Conservation (phyloP, 1,140 invertebrate genomes). For the Ostrea denselamellosa region DNA sequence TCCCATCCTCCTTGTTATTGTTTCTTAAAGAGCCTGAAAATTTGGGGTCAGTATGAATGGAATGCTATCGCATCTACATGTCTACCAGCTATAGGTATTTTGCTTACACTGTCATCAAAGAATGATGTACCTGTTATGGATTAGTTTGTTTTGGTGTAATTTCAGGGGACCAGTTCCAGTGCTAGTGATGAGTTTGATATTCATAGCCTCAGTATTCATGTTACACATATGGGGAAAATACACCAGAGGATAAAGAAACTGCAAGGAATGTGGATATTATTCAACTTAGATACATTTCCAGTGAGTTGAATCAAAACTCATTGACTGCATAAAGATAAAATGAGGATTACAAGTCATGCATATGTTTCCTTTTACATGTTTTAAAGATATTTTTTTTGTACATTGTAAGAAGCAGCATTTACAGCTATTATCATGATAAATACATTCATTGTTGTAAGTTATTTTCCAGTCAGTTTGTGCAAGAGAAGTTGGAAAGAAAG, state of each 20-base stretch:
- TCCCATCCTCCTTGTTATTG: too few relatives aligned
- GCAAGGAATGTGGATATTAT: not conserved
- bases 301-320: conserved; percentile 1
- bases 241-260: conserved; percentile 87
- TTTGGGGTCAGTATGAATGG: not conserved
- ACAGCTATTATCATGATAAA: not conserved
- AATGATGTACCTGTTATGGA: too few relatives aligned
- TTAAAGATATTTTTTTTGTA: not conserved
- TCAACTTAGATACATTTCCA: conserved; percentile 1
- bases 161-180: conserved; percentile 98
- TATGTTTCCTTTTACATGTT: not conserved
- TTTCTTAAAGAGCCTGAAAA: too few relatives aligned
- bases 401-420: not conserved
- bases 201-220: conserved; percentile 99
- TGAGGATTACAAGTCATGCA: not conserved
- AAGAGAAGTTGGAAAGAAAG: not conserved
- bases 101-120: too few relatives aligned
- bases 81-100: too few relatives aligned
- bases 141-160: conserved; percentile 78
- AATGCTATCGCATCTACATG: not conserved
- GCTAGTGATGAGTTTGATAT: conserved; percentile 98
- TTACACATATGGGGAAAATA: conserved; percentile 99
- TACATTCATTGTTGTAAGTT: not conserved
- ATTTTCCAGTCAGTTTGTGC: not conserved
- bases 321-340: not conserved